phyloP scores from a whole-genome alignment of 2,888 invertebrate species.

The Aricia artaxerxes region DNA sequence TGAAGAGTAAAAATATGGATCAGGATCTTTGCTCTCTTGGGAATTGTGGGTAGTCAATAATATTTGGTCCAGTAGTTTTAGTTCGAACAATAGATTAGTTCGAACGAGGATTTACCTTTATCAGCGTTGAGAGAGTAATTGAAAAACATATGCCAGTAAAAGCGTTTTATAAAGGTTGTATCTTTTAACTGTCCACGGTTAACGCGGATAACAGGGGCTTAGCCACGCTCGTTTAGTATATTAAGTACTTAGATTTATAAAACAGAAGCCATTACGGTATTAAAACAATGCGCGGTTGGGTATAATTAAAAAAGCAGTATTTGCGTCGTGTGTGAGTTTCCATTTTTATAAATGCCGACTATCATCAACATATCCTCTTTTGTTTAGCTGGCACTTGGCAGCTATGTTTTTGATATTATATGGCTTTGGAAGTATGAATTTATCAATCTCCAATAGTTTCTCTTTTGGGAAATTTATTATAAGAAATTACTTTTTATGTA shows the following conservation, averaged over 20 bases:
- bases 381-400: not conserved
- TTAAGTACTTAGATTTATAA: constrained; percentile 27
- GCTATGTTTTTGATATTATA: not conserved
- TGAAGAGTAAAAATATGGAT: not conserved
- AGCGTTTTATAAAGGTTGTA: constrained; percentile 11
- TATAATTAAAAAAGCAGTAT: not conserved
- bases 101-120: not conserved
- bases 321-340: not conserved
- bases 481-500: not conserved
- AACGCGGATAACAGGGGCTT: constrained; percentile 29
- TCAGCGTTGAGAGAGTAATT: not conserved
- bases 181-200: constrained; percentile 25
- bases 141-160: constrained; percentile 20
- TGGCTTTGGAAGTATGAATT: not conserved
- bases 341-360: not conserved
- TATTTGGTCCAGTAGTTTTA: not conserved
- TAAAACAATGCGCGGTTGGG: constrained; percentile 29
- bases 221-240: constrained; percentile 25
- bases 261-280: constrained; percentile 29
- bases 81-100: not conserved
- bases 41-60: not conserved
- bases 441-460: not conserved
- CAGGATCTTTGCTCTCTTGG: not conserved
- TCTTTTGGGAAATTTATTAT: not conserved
- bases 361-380: not conserved